Conservation (phyloP, 2,888 invertebrate species). For the Cremastobaeus sp. region DNA sequence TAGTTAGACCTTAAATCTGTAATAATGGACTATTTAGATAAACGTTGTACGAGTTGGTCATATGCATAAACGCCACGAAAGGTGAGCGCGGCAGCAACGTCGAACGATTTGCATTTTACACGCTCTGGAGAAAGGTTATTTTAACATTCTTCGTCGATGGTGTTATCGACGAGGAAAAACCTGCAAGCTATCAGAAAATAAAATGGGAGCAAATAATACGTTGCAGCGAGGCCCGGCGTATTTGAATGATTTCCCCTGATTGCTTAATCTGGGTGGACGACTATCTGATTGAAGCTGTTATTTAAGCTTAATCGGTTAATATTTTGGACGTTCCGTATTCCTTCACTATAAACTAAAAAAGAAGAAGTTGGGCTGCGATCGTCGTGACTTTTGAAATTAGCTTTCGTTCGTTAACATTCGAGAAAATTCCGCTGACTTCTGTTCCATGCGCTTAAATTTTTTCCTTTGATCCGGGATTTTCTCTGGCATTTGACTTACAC, state of each 20-base stretch:
- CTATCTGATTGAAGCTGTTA: too few species aligned
- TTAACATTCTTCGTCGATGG: slow-evolving; percentile 39
- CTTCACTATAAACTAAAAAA: too few species aligned
- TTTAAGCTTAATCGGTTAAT: too few species aligned
- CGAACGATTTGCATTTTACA: slow-evolving; percentile 58
- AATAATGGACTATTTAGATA: slow-evolving; percentile 59
- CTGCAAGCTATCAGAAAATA: slow-evolving; percentile 42
- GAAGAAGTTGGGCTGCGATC: too few species aligned
- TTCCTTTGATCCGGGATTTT: too few species aligned
- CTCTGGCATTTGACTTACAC: too few species aligned
- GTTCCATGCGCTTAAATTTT: too few species aligned
- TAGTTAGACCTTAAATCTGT: slow-evolving; percentile 43
- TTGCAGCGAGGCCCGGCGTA: slow-evolving; percentile 7
- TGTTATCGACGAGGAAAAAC: slow-evolving; percentile 42
- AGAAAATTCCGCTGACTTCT: too few species aligned
- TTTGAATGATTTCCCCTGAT: slow-evolving; percentile 19
- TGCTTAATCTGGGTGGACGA: slow-evolving; percentile 42
- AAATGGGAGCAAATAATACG: slow-evolving; percentile 41
- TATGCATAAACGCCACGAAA: slow-evolving; percentile 51
- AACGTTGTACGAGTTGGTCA: slow-evolving; percentile 43
- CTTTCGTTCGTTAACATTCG: too few species aligned
- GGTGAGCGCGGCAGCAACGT: slow-evolving; percentile 41
- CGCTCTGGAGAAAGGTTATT: slow-evolving; percentile 46
- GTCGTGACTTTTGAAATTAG: too few species aligned
- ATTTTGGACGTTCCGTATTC: too few species aligned